Evolutionary conservation across 1,140 invertebrate species (phyloP), one percentile per base, ranked within the genome.

Genomic region (Gryon sp.): DNA sequence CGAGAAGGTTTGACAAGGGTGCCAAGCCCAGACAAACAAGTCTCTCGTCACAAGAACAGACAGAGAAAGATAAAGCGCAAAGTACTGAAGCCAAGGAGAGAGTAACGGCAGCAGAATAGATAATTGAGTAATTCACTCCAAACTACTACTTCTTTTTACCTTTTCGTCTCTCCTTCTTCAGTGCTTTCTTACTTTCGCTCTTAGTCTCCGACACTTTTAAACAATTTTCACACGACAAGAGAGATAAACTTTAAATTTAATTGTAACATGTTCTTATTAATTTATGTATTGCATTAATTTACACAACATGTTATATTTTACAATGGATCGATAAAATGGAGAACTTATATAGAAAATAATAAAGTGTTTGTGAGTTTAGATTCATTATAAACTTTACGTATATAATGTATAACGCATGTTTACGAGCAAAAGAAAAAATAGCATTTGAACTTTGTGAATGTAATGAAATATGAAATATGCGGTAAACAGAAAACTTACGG

Each of bases 11-110:
- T 72, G 75, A 77, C 66, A 68, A 77, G 68, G 53, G 55, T 62
- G 68, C 75, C 68, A 73, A 66, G 74, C 74, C 20, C 74, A 77
- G 68, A 62, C 75, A 77, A 77, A 77, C 68, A 73, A 77, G 62
- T 36, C 62, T 72, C 75, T 77, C 43, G 66, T 72, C 66, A 63
- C 60, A 38, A 55, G 28, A 52, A 46, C 40, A 57, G 74, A 59
- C 59, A 36, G 52, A 77, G 59, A 66, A 66, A 77, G 74, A 70
- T 45, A 60, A 24, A 50, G 22, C 26, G 18, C 69, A 57, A 62
- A 57, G 59, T 76, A 76, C 59, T 65, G 73, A 70, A 53, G 59
- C 38, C 32, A 45, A 57, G 59, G 2, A 50, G 24, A 24, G 63
- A n/a, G n/a, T 14, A 34, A 62, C 40, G 43, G 11, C 32, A 34